Evolutionary conservation across 2,113 vertebrate genomes (phyloP).

Genomic region (Eidolon helvum): DNA sequence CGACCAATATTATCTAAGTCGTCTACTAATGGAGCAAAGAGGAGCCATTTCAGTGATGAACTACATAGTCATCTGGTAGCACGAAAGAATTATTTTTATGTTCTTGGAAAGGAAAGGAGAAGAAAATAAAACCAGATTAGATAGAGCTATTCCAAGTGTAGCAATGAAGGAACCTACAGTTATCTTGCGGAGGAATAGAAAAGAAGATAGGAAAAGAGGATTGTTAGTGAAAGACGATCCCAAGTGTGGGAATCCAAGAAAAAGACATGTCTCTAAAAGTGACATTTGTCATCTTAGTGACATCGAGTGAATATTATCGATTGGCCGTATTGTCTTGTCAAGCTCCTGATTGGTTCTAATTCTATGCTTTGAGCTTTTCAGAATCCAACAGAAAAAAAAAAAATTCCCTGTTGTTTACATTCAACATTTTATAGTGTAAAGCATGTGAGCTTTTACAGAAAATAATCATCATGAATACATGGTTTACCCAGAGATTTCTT

Average conservation of each 20-base stretch:
- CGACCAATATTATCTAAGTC: neutral
- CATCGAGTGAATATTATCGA: neutral
- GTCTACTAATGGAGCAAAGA: neutral
- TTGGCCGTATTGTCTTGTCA: neutral
- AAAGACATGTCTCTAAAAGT: neutral
- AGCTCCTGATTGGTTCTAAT: neutral
- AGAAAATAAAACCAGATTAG: neutral
- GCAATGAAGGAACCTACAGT: neutral
- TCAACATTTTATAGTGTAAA: neutral
- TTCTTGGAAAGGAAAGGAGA: neutral
- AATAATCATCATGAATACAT: neutral
- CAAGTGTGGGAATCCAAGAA: neutral
- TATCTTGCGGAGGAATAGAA: neutral
- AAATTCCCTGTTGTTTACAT: neutral
- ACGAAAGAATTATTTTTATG: neutral
- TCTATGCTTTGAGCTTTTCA: neutral
- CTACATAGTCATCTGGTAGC: neutral
- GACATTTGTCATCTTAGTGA: constrained; percentile 2
- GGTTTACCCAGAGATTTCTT: constrained; percentile 3
- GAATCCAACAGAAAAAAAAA: neutral
- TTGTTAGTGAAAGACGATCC: neutral
- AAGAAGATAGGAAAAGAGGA: neutral
- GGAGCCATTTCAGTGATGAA: neutral
- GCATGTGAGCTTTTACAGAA: neutral
- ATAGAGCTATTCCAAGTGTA: neutral